Evolutionary conservation across 2,888 invertebrate species (phyloP).

Genomic region (Apotomis capreana): DNA sequence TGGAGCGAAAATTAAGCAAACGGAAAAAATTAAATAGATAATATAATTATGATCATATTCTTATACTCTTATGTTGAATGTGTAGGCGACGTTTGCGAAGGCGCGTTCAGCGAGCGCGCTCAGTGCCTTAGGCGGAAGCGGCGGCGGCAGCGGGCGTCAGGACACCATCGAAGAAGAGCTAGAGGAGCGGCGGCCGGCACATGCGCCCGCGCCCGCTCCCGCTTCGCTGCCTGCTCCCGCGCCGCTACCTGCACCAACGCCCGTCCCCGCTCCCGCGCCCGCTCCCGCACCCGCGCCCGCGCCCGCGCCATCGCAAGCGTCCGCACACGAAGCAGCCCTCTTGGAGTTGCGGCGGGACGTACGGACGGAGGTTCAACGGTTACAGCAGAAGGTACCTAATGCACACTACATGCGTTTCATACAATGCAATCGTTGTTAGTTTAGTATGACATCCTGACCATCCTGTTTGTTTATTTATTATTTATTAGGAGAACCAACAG

Average conservation of each 20-base stretch:
- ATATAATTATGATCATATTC: no score
- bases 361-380: conserved; percentile 70
- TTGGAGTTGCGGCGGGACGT: conserved; percentile 77
- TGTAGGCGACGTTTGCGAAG: conserved; percentile 67
- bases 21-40: no score
- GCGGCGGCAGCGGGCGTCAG: conserved; percentile 81
- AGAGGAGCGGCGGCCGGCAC: conserved; percentile 75
- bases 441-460: no score
- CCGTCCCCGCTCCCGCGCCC: conserved; percentile 57
- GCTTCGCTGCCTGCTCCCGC: conserved; percentile 55
- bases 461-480: no score
- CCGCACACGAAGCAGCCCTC: conserved; percentile 80
- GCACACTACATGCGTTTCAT: background rate
- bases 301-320: conserved; percentile 50
- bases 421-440: background rate
- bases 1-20: no score
- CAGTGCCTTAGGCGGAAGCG: conserved; percentile 75
- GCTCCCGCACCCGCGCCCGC: conserved; percentile 57
- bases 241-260: conserved; percentile 51
- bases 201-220: conserved; percentile 56
- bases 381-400: conserved; percentile 69
- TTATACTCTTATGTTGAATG: no score
- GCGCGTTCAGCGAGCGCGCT: conserved; percentile 70
- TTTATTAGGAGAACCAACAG: no score
- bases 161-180: conserved; percentile 91